Evolutionary conservation across 2,888 invertebrate species (phyloP).

Genomic region (Netelia fuscicornis): DNA sequence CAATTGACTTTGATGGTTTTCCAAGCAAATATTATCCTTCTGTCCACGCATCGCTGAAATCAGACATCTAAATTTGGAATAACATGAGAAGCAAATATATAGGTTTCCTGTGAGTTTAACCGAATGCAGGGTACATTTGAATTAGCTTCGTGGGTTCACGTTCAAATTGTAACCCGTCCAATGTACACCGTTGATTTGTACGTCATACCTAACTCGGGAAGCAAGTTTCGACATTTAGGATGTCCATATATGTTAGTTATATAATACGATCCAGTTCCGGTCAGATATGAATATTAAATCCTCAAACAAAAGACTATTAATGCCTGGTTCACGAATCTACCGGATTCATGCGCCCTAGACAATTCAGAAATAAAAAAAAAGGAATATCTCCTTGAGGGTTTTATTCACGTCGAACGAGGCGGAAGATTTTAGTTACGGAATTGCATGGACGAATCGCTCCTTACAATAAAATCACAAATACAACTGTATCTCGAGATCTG

Average conservation of each 20-base stretch:
- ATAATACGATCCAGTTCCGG: neutral
- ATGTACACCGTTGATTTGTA: neutral
- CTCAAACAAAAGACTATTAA: conserved; percentile 18
- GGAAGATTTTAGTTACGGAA: conserved; percentile 22
- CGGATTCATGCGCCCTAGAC: neutral
- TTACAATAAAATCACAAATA: no score
- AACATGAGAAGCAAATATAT: no score
- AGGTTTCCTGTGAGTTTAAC: neutral
- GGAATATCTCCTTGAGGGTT: neutral
- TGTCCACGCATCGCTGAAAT: no score
- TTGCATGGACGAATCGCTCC: neutral
- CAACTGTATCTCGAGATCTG: neutral
- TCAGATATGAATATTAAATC: conserved; percentile 21
- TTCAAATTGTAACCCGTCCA: neutral
- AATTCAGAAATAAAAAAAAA: neutral
- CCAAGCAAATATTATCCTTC: no score
- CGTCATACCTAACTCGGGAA: conserved; percentile 3
- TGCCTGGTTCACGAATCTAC: neutral
- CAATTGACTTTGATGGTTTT: no score
- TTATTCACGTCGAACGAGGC: conserved; percentile 13
- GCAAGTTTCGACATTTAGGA: conserved; percentile 6
- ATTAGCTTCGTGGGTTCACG: neutral
- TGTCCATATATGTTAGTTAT: no score
- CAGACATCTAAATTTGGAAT: no score
- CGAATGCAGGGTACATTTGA: neutral